Conservation (phyloP, 1,140 invertebrate species). For the Psilanteris sp. region DNA sequence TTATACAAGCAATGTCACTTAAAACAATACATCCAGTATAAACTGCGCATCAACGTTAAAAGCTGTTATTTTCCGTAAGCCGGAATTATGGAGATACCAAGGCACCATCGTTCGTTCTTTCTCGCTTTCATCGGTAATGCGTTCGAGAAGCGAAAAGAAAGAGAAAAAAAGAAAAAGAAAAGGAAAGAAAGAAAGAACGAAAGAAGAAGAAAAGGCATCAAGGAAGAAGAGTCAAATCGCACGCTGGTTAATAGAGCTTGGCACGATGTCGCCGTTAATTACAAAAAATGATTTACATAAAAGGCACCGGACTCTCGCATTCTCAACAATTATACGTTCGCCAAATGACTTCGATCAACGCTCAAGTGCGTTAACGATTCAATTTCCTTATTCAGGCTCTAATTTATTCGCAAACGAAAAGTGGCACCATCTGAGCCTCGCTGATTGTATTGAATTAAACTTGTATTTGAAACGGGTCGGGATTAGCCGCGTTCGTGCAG, state of each 20-base stretch:
- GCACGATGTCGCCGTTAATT: conserved; percentile 55
- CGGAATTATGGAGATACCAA: conserved; percentile 78
- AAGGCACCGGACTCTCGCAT: conserved; percentile 14
- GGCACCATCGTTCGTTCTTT: conserved; percentile 46
- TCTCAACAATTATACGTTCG: conserved; percentile 38
- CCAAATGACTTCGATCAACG: conserved; percentile 32
- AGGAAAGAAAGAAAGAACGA: conserved; percentile 28
- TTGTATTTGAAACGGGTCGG: conserved; percentile 16
- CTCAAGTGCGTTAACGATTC: conserved; percentile 48
- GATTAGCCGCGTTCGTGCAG: not conserved
- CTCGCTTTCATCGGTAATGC: conserved; percentile 29
- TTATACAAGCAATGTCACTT: conserved; percentile 77
- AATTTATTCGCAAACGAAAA: conserved; percentile 36
- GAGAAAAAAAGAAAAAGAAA: conserved; percentile 50
- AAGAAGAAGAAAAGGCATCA: conserved; percentile 48
- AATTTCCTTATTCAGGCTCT: conserved; percentile 30
- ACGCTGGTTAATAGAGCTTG: conserved; percentile 49
- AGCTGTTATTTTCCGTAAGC: conserved; percentile 80
- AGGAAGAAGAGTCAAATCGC: conserved; percentile 43
- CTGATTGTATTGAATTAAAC: conserved; percentile 27
- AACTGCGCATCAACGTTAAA: conserved; percentile 79
- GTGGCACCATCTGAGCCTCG: conserved; percentile 32
- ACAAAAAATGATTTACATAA: conserved; percentile 61
- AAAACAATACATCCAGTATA: conserved; percentile 79
- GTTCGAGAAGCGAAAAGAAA: conserved; percentile 28